These are phyloP conservation scores for Matsumurasca onukii DNA, from an alignment of 1,140 invertebrate genomes.

Conservation along the genomic window DNA sequence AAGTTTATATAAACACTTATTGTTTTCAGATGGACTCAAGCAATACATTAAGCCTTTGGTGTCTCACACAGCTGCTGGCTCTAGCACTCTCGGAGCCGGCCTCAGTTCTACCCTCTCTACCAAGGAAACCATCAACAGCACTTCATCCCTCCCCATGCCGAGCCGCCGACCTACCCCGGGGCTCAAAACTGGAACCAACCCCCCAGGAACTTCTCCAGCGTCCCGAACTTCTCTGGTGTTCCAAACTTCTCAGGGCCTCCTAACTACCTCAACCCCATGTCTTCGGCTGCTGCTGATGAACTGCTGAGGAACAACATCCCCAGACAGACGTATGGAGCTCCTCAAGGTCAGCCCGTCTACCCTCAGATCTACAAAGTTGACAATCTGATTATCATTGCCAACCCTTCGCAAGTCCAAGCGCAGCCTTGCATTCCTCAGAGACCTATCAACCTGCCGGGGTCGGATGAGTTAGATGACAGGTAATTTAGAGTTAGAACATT, in stretches of 20 bases:
- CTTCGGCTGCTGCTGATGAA: neutral
- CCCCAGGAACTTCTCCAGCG: neutral
- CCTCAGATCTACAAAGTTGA: conserved; percentile 19
- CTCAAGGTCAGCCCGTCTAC: neutral
- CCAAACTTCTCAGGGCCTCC: neutral
- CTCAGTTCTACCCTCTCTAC: neutral
- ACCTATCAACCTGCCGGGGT: neutral
- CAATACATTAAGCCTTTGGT: too few species aligned
- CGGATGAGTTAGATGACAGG: too few species aligned
- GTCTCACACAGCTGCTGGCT: too few species aligned
- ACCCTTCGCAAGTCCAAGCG: neutral
- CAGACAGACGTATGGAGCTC: neutral
- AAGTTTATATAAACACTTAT: too few species aligned
- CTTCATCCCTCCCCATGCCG: neutral
- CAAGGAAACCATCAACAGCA: neutral
- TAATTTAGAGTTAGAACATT: too few species aligned
- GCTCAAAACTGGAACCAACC: neutral
- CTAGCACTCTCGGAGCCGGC: neutral
- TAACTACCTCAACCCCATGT: neutral
- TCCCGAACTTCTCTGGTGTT: too few species aligned
- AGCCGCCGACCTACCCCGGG: neutral
- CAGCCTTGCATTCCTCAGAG: conserved; percentile 3
- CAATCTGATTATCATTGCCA: conserved; percentile 11
- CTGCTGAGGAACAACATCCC: neutral
- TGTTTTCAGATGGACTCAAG: too few species aligned